Evolutionary conservation across 2,113 vertebrate species (phyloP).

Genomic region (Siniperca knerii): DNA sequence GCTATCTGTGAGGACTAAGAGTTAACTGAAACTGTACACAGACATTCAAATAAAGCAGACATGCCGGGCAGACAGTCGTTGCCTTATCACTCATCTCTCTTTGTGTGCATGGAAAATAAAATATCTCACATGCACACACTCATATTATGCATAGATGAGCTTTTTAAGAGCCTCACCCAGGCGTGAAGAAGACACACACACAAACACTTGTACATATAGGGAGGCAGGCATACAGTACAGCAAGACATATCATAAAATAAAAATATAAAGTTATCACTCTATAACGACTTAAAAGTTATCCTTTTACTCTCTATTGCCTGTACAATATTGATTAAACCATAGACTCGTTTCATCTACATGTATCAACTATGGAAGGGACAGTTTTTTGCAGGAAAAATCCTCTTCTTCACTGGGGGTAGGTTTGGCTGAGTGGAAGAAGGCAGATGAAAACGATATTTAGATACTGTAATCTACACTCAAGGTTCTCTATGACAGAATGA

Average conservation of each 20-base stretch:
- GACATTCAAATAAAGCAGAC: slow-evolving; percentile 66
- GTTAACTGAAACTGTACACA: slow-evolving; percentile 21
- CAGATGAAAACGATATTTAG: neutral
- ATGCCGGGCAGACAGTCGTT: slow-evolving; percentile 49
- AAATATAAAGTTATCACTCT: neutral
- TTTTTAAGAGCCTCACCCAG: slow-evolving; percentile 33
- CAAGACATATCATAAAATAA: neutral
- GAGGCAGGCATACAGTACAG: neutral
- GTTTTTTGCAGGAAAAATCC: too few species aligned
- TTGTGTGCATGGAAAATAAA: slow-evolving; percentile 67
- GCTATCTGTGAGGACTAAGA: slow-evolving; percentile 21
- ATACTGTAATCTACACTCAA: neutral
- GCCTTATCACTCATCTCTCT: slow-evolving; percentile 65
- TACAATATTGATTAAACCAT: neutral
- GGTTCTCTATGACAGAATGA: too few species aligned
- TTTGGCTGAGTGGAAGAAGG: neutral
- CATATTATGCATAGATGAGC: slow-evolving; percentile 49
- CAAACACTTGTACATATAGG: slow-evolving; percentile 24
- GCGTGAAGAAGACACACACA: slow-evolving; percentile 15
- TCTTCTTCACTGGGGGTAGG: neutral
- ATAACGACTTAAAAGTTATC: neutral
- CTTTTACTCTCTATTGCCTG: neutral
- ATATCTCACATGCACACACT: slow-evolving; percentile 40
- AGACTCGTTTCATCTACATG: neutral
- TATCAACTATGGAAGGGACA: neutral